Evolutionary conservation across 2,113 vertebrate genomes (phyloP).

Genomic region (Collichthys lucidus): DNA sequence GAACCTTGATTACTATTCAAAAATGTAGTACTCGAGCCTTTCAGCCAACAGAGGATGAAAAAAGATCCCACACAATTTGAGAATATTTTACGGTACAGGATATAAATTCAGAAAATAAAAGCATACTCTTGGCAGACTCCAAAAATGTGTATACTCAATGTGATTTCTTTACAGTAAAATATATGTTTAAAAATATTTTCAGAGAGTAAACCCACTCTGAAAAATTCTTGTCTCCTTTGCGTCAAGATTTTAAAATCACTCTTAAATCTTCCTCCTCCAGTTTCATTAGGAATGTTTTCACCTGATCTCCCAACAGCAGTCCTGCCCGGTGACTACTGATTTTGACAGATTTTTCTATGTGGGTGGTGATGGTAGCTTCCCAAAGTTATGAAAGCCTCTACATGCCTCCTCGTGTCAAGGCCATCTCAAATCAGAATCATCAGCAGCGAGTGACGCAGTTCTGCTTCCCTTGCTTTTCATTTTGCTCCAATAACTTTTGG

Average conservation of each 20-base stretch:
- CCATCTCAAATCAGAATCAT: constrained; percentile 22
- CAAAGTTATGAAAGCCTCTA: constrained; percentile 3
- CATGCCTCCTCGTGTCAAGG: background rate
- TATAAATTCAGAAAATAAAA: background rate
- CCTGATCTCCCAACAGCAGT: background rate
- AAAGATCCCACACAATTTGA: background rate
- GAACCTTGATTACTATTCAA: too few species aligned
- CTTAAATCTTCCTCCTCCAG: background rate
- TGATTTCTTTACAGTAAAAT: background rate
- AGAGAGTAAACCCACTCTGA: background rate
- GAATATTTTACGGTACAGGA: background rate
- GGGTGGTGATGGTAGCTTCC: background rate
- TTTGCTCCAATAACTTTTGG: constrained; percentile 63
- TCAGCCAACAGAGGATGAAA: background rate
- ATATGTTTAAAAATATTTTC: background rate
- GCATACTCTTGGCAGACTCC: background rate
- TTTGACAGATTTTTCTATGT: constrained; percentile 7
- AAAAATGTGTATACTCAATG: background rate
- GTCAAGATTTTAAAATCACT: background rate
- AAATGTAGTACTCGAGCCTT: background rate
- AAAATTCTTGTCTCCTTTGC: background rate
- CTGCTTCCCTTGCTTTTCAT: constrained; percentile 55
- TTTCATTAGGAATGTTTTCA: background rate
- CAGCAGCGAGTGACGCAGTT: constrained; percentile 51
- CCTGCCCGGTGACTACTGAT: background rate